Evolutionary conservation across 2,888 invertebrate genomes (phyloP), one percentile per base, ranked within the genome.

Genomic region (Harmothoe impar): DNA sequence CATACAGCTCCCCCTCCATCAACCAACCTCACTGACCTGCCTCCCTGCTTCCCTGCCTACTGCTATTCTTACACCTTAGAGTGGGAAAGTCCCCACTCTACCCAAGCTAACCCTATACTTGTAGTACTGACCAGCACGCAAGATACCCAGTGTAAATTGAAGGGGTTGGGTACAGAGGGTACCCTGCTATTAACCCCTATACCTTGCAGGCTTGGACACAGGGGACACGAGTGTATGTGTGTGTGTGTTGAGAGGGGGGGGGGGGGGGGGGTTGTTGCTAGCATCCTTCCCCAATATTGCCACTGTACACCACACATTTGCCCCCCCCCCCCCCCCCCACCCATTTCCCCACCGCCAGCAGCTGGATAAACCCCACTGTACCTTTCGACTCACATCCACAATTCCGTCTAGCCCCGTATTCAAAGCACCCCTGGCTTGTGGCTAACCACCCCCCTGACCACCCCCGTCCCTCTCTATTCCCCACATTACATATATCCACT

Each of bases 361-460:
- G 62, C 62, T 62, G 62, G 1, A 62, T 62, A 62, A 62, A 62
- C 62, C 43, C 23, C 62, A 62, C 62, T 62, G 3, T n/a, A 43
- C 43, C 43, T n/a, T n/a, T n/a, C 62, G 7, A 5, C 62, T 15
- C 54, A 52, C 54, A 52, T 52, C 62, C 20, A 62, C 62, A 20
- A 20, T n/a, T 15, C 20, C 20, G 0, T 15, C 62, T n/a, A 7
- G 7, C 20, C 62, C 62, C 7, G n/a, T n/a, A 20, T 62, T n/a
- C 62, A 62, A n/a, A 62, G 20, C 20, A 7, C 17, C 15, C 62
- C 62, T 12, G 62, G 3, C 62, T 20, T 62, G 62, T 62, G 62
- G 62, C n/a, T 62, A 62, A n/a, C 62, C 62, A n/a, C 62, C 62
- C 62, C 62, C n/a, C n/a, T n/a, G n/a, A 20, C 62, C 62, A n/a